These are phyloP conservation scores for Coleophora deauratella DNA, from an alignment of 2,888 invertebrate genomes.

Conservation along the genomic window DNA sequence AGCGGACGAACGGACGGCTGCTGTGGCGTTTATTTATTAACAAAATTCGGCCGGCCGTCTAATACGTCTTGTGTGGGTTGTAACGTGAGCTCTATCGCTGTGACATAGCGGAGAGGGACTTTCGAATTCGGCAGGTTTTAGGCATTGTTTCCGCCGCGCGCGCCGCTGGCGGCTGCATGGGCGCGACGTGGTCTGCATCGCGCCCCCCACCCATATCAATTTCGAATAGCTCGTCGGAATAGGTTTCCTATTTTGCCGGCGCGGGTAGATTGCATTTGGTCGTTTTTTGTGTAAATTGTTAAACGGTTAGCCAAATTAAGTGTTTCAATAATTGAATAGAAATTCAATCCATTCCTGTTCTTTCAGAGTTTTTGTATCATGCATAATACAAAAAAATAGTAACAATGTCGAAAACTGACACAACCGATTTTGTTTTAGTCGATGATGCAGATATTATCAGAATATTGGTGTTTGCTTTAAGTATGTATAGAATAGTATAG, in stretches of 20 bases:
- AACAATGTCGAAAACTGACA: too few relatives aligned
- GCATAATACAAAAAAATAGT: too few relatives aligned
- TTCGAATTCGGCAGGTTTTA: slow-evolving; percentile 24
- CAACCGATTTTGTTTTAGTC: too few relatives aligned
- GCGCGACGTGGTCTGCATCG: slow-evolving; percentile 51
- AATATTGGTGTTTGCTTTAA: too few relatives aligned
- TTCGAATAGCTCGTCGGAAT: slow-evolving; percentile 63
- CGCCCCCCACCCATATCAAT: slow-evolving; percentile 73
- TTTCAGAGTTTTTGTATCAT: too few relatives aligned
- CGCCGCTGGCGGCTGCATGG: slow-evolving; percentile 45
- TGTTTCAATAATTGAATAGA: slow-evolving; percentile 70
- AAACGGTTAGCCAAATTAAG: slow-evolving; percentile 71
- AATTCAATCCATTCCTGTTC: slow-evolving; percentile 37
- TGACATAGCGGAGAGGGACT: slow-evolving; percentile 25
- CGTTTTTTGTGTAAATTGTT: slow-evolving; percentile 58
- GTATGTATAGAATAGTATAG: slow-evolving; percentile 12
- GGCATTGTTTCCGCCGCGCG: slow-evolving; percentile 43
- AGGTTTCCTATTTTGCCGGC: slow-evolving; percentile 64
- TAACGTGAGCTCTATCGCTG: slow-evolving; percentile 27
- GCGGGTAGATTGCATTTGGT: slow-evolving; percentile 65
- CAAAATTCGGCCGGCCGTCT: slow-evolving; percentile 65
- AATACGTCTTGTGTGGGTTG: slow-evolving; percentile 35
- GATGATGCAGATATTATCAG: too few relatives aligned
- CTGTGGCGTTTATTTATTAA: slow-evolving; percentile 72
- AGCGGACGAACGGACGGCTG: slow-evolving; percentile 48